Evolutionary conservation across 2,888 invertebrate genomes (phyloP).

Genomic region (Lithophane socia): DNA sequence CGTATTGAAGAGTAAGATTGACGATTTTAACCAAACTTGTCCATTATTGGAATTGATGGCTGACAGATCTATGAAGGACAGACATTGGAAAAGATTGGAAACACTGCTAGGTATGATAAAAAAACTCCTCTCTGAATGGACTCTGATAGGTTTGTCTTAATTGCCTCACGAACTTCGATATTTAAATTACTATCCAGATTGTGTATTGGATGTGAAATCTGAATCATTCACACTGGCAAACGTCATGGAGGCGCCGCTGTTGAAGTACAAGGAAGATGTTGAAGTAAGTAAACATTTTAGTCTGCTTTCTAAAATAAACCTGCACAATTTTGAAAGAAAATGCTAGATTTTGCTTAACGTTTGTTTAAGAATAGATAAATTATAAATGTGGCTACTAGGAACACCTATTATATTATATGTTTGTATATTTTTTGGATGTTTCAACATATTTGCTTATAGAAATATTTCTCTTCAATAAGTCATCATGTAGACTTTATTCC

Average conservation of each 20-base stretch:
- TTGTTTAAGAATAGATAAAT: neutral
- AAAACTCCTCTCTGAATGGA: neutral
- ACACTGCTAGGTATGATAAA: constrained; percentile 68
- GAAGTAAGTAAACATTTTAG: constrained; percentile 90
- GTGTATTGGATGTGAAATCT: constrained; percentile 94
- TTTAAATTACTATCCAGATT: constrained; percentile 77
- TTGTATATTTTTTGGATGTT: too few species aligned
- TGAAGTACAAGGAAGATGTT: constrained; percentile 96
- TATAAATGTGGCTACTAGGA: neutral
- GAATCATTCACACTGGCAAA: constrained; percentile 94
- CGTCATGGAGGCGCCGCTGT: constrained; percentile 96
- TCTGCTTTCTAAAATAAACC: neutral
- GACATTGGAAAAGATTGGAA: constrained; percentile 94
- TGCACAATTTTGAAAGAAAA: neutral
- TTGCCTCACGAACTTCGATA: neutral
- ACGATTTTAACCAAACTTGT: constrained; percentile 97
- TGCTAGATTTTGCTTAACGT: neutral
- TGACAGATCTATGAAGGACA: constrained; percentile 95
- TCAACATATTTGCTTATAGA: too few species aligned
- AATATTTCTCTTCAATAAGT: neutral
- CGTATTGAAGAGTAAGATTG: constrained; percentile 96
- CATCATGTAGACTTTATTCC: neutral
- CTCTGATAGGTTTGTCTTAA: neutral
- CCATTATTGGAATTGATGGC: constrained; percentile 97
- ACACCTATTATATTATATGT: too few species aligned